Conservation (phyloP, 2,888 invertebrate genomes). For the Drosophila subsilvestris region DNA sequence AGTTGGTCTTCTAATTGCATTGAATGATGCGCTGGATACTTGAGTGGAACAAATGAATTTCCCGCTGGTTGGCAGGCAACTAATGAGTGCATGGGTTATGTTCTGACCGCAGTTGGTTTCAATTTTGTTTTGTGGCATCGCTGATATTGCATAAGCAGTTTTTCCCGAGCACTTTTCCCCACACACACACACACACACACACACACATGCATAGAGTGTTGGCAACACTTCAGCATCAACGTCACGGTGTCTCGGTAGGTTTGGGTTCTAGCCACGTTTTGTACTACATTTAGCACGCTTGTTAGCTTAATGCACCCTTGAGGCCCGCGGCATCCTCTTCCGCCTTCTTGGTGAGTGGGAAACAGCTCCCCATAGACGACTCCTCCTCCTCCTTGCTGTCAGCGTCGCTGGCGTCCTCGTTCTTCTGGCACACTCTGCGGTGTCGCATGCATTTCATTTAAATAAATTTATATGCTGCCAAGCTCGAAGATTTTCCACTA, state of each 20-base stretch:
- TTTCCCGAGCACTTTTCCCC: background rate
- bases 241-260: slow-evolving; percentile 23
- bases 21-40: background rate
- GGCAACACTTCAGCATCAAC: slow-evolving; percentile 51
- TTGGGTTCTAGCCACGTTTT: slow-evolving; percentile 48
- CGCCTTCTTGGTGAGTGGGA: background rate
- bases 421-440: slow-evolving; percentile 4
- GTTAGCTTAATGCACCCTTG: slow-evolving; percentile 74
- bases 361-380: background rate
- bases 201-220: slow-evolving; percentile 17
- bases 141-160: slow-evolving; percentile 41
- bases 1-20: background rate
- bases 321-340: slow-evolving; percentile 34
- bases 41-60: slow-evolving; percentile 18
- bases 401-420: slow-evolving; percentile 4
- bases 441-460: slow-evolving; percentile 36
- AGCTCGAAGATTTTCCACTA: slow-evolving; percentile 23
- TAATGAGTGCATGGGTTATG: slow-evolving; percentile 11
- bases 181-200: background rate
- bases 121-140: slow-evolving; percentile 22
- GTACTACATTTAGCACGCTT: slow-evolving; percentile 75
- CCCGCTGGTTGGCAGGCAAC: background rate
- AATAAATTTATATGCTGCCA: slow-evolving; percentile 37
- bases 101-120: background rate
- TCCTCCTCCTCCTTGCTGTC: background rate